A percentile compares a stretch with the other conserved stretches of the same genome.
Conservation (phyloP, 2,113 vertebrate species). For the Prietella phreatophila region DNA sequence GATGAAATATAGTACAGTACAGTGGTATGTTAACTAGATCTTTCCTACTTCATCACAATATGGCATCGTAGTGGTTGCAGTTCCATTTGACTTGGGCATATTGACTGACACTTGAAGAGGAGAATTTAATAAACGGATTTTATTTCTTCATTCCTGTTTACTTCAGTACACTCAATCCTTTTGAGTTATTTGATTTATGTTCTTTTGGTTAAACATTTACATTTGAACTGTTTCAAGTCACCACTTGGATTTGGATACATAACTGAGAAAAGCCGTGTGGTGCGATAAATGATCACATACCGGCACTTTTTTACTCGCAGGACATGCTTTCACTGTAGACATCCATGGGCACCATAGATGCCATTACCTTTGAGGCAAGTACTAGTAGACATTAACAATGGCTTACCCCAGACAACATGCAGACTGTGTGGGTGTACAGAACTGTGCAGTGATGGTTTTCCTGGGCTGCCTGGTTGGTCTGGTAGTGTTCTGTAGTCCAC, state of each 20-base stretch:
- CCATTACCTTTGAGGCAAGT: background rate
- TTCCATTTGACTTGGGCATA: background rate
- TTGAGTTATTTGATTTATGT: background rate
- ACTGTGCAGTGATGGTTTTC: constrained; percentile 68
- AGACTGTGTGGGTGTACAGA: constrained; percentile 70
- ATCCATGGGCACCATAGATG: background rate
- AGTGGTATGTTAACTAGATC: background rate
- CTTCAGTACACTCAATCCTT: background rate
- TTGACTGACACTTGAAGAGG: background rate
- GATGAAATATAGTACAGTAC: background rate
- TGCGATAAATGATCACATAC: background rate
- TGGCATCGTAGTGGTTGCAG: background rate
- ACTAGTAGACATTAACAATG: background rate
- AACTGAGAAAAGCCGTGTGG: background rate
- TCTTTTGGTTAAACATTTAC: background rate
- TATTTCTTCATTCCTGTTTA: background rate
- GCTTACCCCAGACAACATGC: constrained; percentile 75
- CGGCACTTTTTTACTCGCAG: background rate
- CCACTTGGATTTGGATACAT: background rate
- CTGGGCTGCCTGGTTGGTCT: constrained; percentile 73
- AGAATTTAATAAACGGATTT: background rate
- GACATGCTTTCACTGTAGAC: background rate
- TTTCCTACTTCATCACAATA: background rate
- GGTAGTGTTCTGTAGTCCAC: constrained; percentile 74
- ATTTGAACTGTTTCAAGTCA: background rate